These are phyloP conservation scores for Lottia gigantea DNA, from an alignment of 2,888 invertebrate species.

Conservation along the genomic window DNA sequence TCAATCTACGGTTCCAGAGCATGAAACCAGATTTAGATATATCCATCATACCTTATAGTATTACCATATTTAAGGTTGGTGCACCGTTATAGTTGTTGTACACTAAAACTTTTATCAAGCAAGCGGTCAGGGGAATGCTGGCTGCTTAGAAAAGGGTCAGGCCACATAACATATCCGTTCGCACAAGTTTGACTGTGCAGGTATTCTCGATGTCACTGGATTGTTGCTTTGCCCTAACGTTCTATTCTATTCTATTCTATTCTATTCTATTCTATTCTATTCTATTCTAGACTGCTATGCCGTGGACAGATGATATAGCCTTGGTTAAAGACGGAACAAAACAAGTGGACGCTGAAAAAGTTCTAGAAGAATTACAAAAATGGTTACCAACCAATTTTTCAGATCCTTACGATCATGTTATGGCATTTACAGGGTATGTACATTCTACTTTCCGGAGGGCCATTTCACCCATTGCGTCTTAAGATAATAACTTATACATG, in stretches of 20 bases:
- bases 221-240: no score
- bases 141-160: no score
- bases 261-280: no score
- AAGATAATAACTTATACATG: no score
- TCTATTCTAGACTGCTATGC: neutral
- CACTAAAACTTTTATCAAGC: no score
- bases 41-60: neutral
- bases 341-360: neutral
- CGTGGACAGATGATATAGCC: neutral
- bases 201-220: no score
- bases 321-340: neutral
- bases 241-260: no score
- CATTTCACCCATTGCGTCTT: no score
- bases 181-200: no score
- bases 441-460: no score
- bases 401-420: neutral
- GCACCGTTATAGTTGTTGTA: neutral
- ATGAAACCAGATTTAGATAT: neutral
- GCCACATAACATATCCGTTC: no score
- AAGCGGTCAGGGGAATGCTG: no score
- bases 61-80: neutral
- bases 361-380: neutral
- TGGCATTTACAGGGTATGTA: neutral
- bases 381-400: neutral
- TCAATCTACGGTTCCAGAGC: neutral